These are phyloP conservation scores for Auanema freiburgensis DNA, from an alignment of 2,888 invertebrate species.

Conservation along the genomic window DNA sequence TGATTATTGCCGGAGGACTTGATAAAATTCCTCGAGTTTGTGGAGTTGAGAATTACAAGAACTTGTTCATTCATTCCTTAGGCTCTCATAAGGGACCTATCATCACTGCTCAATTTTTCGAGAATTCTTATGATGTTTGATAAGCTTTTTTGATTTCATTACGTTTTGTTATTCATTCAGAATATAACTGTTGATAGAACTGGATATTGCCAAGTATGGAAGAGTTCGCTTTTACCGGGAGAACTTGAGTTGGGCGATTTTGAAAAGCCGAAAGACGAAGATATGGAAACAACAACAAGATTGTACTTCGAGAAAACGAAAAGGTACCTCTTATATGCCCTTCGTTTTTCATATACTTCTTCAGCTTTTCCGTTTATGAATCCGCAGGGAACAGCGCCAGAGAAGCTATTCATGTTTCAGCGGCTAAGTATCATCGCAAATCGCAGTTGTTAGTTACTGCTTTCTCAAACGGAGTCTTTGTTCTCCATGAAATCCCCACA, in stretches of 20 bases:
- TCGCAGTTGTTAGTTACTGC: conserved; percentile 84
- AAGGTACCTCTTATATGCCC: conserved; percentile 30
- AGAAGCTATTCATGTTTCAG: conserved; percentile 71
- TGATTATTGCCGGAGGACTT: conserved; percentile 85
- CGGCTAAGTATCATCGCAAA: conserved; percentile 80
- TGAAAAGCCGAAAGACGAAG: conserved; percentile 24
- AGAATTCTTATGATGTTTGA: conserved; percentile 78
- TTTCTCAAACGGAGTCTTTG: conserved; percentile 87
- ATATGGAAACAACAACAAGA: conserved; percentile 21
- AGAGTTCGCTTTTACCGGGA: conserved; percentile 36
- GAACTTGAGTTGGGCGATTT: conserved; percentile 40
- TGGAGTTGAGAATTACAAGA: conserved; percentile 76
- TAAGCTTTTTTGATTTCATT: conserved; percentile 21
- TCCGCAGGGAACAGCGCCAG: conserved; percentile 34
- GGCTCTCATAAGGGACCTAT: conserved; percentile 84
- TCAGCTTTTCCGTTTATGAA: conserved; percentile 72
- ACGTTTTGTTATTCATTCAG: conserved; percentile 33
- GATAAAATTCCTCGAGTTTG: conserved; percentile 83
- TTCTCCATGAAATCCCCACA: conserved; percentile 89
- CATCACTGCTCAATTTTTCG: conserved; percentile 84
- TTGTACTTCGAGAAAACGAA: conserved; percentile 33
- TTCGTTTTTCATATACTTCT: conserved; percentile 44
- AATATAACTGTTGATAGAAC: conserved; percentile 53
- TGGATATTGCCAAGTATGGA: conserved; percentile 53
- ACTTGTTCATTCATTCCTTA: conserved; percentile 78